These are phyloP conservation scores for Cynopterus brachyotis DNA, from an alignment of 2,113 vertebrate species.

Conservation along the genomic window DNA sequence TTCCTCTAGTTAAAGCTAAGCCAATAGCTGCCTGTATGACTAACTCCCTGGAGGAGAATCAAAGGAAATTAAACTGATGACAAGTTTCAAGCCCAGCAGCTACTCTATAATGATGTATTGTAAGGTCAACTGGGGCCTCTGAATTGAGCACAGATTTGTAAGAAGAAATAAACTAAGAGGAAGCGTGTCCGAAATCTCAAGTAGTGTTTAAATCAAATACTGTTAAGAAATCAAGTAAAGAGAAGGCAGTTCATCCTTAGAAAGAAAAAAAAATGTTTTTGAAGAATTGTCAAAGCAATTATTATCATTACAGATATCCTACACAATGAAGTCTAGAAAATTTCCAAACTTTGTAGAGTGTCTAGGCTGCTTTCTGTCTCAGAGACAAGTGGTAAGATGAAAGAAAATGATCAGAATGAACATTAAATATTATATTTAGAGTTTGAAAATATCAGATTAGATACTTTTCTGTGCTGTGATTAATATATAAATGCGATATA, in stretches of 20 bases:
- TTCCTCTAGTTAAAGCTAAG: neutral
- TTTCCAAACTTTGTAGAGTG: neutral
- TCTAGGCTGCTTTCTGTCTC: neutral
- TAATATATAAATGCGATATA: neutral
- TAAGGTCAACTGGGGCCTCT: neutral
- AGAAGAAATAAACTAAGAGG: neutral
- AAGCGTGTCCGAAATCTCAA: neutral
- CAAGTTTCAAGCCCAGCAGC: neutral
- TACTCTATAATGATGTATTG: neutral
- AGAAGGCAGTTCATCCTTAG: neutral
- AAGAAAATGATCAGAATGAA: neutral
- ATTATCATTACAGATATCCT: neutral
- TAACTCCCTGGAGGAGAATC: neutral
- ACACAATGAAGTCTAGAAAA: neutral
- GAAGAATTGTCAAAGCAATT: neutral
- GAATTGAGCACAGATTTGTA: neutral
- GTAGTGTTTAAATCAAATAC: neutral
- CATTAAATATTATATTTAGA: neutral
- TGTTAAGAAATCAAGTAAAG: neutral
- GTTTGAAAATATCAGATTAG: neutral
- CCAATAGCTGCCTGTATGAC: neutral
- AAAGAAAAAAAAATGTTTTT: neutral
- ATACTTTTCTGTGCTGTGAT: neutral
- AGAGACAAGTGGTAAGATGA: neutral
- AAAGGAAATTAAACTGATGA: neutral